Evolutionary conservation across 2,113 vertebrate genomes (phyloP), one percentile per base, ranked within the genome.

Genomic region (Eurystomus gularis): DNA sequence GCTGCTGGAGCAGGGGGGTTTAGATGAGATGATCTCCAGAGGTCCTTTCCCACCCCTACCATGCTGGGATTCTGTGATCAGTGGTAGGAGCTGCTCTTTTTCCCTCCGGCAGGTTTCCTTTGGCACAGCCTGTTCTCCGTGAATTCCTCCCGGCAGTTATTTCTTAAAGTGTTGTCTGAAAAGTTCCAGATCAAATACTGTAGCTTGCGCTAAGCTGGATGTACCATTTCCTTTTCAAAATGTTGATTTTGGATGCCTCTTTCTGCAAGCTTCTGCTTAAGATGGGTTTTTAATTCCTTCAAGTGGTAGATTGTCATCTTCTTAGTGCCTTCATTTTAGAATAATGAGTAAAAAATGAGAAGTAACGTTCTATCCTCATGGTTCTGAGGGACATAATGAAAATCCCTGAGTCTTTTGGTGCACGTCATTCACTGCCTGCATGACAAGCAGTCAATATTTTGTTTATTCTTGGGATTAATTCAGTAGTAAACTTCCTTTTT

Each of bases 341-440:
- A 7, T 54, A 33, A 64, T 70, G 23, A 70, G 35, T 42, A 71
- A 86, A 61, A 17, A 54, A 31, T n/a, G 29, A 40, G 24, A 48
- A 77, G 58, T 17, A 0, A 29, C 7, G 1, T 65, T n/a, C 2
- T 52, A 17, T 51, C 35, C 73, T 65, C 28, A 16, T 2, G 2
- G n/a, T 46, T 31, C 21, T 10, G 31, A 29, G n/a, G 29, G 48
- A 28, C 49, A 23, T 42, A 23, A 31, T 33, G 29, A 37, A 83
- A 76, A 70, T 4, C 3, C n/a, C 21, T n/a, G 51, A 39, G 55
- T 4, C 17, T 62, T 62, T 40, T 8, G 39, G 11, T 39, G 35
- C 8, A 1, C 23, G 3, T 58, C n/a, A 5, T 25, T 5, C 39
- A 8, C 64, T 46, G 31, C 37, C 58, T 65, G 31, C 17, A 3